Percentiles rank a stretch among this genome's conserved stretches.
Conservation (phyloP, 2,797 vertebrate species). For the Acrossocheilus fasciatus region DNA sequence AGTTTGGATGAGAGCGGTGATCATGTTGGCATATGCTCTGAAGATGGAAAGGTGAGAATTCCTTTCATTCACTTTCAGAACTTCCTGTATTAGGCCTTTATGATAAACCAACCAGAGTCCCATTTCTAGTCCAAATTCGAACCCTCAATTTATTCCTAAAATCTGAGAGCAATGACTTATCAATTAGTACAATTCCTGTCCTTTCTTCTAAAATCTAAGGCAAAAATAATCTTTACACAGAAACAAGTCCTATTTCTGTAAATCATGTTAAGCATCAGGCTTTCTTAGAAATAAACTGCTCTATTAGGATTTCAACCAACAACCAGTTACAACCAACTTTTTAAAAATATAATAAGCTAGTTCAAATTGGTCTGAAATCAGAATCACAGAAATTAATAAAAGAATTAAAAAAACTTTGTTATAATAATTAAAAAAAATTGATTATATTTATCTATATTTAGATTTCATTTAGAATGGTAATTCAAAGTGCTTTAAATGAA, state of each 20-base stretch:
- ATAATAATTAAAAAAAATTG: neutral
- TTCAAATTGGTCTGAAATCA: neutral
- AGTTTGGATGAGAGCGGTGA: slow-evolving; percentile 98
- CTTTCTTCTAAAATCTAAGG: neutral
- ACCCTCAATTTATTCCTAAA: neutral
- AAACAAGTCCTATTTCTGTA: neutral
- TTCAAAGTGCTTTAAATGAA: neutral
- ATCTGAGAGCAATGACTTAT: neutral
- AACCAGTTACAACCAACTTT: neutral
- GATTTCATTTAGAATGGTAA: neutral
- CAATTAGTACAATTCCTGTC: neutral
- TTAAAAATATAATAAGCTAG: neutral
- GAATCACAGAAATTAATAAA: neutral
- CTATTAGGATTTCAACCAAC: neutral
- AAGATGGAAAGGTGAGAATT: slow-evolving; percentile 93
- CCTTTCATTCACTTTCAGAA: neutral
- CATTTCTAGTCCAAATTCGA: neutral
- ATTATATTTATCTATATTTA: neutral
- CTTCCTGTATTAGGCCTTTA: neutral
- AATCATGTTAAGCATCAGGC: neutral
- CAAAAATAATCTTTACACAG: no score
- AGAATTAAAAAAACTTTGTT: neutral
- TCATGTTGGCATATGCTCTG: slow-evolving; percentile 96
- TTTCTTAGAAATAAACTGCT: neutral
- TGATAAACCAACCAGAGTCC: neutral